Conservation (phyloP, 2,888 invertebrate genomes). For the Macrophya alboannulata region DNA sequence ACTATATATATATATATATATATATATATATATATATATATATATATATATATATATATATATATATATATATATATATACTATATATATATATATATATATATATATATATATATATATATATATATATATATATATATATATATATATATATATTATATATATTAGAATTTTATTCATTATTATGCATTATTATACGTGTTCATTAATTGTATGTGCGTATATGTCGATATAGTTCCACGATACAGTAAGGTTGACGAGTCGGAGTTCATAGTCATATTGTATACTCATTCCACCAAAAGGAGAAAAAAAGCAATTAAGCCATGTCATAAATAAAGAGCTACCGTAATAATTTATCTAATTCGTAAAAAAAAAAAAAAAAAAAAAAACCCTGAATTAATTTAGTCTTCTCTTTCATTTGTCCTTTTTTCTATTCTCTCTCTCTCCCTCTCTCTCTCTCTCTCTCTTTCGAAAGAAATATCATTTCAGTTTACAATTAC, state of each 20-base stretch:
- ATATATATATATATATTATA: slow-evolving; percentile 46
- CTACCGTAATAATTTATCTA: not conserved
- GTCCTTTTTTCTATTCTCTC: slow-evolving; percentile 49
- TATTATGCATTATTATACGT: slow-evolving; percentile 53
- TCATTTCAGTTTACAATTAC: not conserved
- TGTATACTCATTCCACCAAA: not conserved
- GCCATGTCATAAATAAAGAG: not conserved
- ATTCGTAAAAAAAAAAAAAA: not conserved
- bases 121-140: not conserved
- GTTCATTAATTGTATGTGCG: slow-evolving; percentile 41
- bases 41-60: too few relatives aligned
- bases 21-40: not conserved
- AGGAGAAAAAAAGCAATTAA: not conserved
- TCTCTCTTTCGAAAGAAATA: slow-evolving; percentile 40
- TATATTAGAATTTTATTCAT: slow-evolving; percentile 23
- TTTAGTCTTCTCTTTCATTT: too few relatives aligned
- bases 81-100: not conserved
- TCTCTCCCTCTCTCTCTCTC: slow-evolving; percentile 50
- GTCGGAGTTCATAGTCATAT: slow-evolving; percentile 29
- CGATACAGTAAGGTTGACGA: slow-evolving; percentile 45
- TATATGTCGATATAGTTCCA: slow-evolving; percentile 30
- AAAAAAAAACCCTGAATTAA: not conserved
- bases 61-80: too few relatives aligned
- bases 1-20: not conserved
- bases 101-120: slow-evolving; percentile 50